These are phyloP conservation scores for Choristoneura fumiferana DNA, from an alignment of 1,140 invertebrate species.

Conservation along the genomic window DNA sequence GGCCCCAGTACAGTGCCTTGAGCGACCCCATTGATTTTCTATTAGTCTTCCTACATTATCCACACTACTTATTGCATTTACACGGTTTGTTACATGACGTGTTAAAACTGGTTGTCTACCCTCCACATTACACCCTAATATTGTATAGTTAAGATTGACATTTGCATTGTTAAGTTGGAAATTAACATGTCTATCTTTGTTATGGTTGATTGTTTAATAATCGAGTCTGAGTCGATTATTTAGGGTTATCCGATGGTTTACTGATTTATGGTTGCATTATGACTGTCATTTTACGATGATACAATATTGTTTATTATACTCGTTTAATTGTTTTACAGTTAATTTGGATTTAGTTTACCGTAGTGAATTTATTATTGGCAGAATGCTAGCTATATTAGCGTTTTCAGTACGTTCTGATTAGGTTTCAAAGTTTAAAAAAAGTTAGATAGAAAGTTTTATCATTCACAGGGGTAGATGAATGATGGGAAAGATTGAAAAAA, in stretches of 20 bases:
- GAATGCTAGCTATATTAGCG: too few relatives aligned
- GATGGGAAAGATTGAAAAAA: too few relatives aligned
- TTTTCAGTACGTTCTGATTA: too few relatives aligned
- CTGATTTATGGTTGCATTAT: conserved; percentile 69
- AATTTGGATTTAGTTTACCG: conserved; percentile 12
- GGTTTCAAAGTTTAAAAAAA: too few relatives aligned
- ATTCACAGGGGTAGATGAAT: too few relatives aligned
- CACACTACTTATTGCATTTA: conserved; percentile 65
- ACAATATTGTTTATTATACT: conserved; percentile 55
- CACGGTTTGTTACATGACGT: conserved; percentile 63
- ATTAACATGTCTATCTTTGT: conserved; percentile 72
- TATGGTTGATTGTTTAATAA: conserved; percentile 73
- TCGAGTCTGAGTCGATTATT: conserved; percentile 61
- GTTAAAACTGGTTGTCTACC: conserved; percentile 51
- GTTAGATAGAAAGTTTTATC: too few relatives aligned
- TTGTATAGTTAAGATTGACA: conserved; percentile 25
- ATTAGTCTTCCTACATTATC: conserved; percentile 74
- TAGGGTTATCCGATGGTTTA: conserved; percentile 60
- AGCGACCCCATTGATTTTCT: conserved; percentile 72
- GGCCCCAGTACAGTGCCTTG: conserved; percentile 54
- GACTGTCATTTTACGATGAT: conserved; percentile 62
- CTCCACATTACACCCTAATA: conserved; percentile 41
- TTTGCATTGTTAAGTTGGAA: conserved; percentile 30
- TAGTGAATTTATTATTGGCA: too few relatives aligned
- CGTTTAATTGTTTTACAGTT: conserved; percentile 40